These are phyloP conservation scores for Scortum barcoo DNA, from an alignment of 2,113 vertebrate genomes.

Conservation along the genomic window DNA sequence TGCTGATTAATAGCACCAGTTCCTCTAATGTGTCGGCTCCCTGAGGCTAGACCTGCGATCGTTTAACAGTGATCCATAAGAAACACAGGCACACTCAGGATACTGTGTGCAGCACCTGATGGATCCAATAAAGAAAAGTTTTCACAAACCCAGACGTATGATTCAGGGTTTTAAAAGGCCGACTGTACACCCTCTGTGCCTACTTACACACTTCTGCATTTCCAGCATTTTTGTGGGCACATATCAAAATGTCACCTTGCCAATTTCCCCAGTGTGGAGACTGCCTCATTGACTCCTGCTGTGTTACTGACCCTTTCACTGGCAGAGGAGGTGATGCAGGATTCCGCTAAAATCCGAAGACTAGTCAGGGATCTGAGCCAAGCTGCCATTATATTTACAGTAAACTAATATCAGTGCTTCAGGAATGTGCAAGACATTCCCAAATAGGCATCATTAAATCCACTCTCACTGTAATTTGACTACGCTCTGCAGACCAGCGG, in stretches of 20 bases:
- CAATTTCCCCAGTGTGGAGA: conserved; percentile 40
- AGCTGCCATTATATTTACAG: conserved; percentile 50
- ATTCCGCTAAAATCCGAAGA: conserved; percentile 57
- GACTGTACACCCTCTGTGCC: not conserved
- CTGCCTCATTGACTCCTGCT: conserved; percentile 34
- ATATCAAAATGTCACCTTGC: conserved; percentile 21
- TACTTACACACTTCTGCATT: not conserved
- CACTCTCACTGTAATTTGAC: conserved; percentile 42
- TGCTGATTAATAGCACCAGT: conserved; percentile 53
- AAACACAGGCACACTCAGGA: conserved; percentile 27
- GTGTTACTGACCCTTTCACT: conserved; percentile 50
- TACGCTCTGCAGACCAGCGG: conserved; percentile 46
- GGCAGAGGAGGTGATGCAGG: conserved; percentile 32
- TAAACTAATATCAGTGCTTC: conserved; percentile 53
- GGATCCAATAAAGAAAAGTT: conserved; percentile 25
- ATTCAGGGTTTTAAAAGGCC: conserved; percentile 8
- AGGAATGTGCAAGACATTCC: conserved; percentile 52
- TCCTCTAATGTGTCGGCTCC: conserved; percentile 27
- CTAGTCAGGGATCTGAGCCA: conserved; percentile 58
- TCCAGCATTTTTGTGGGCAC: conserved; percentile 20
- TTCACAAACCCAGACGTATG: conserved; percentile 27
- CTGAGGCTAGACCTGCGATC: conserved; percentile 20
- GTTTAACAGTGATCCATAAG: conserved; percentile 36
- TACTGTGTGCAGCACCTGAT: conserved; percentile 17
- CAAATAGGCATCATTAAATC: conserved; percentile 56